Conservation (phyloP, 2,113 vertebrate species). For the Sakesphorus luctuosus region DNA sequence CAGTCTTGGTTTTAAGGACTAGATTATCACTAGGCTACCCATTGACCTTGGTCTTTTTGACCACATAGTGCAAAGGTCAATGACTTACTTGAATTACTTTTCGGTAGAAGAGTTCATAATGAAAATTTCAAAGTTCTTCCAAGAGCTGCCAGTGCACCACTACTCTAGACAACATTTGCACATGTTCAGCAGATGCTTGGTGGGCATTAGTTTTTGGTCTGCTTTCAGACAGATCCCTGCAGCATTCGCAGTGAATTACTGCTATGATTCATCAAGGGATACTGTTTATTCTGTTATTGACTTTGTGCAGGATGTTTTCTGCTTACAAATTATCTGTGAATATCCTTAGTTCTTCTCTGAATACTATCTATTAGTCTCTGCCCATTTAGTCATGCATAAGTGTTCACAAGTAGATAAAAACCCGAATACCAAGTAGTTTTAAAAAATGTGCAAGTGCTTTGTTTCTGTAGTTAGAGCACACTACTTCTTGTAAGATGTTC, state of each 20-base stretch:
- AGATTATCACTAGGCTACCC: background rate
- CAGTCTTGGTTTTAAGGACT: background rate
- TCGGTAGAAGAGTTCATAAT: background rate
- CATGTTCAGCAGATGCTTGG: background rate
- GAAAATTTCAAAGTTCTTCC: background rate
- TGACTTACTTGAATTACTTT: background rate
- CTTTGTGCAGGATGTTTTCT: background rate
- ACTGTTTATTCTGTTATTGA: background rate
- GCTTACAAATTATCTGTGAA: background rate
- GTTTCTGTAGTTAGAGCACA: background rate
- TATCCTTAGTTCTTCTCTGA: background rate
- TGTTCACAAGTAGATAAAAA: background rate
- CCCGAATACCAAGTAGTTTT: background rate
- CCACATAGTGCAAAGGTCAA: background rate
- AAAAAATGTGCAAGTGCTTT: background rate
- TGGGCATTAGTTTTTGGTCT: background rate
- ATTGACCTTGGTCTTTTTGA: background rate
- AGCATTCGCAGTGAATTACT: background rate
- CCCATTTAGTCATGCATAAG: background rate
- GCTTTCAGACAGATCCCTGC: background rate
- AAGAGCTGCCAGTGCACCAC: background rate
- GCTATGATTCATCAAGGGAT: background rate
- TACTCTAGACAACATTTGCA: background rate
- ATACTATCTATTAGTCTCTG: background rate
- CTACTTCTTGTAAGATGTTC: background rate